phyloP scores from a whole-genome alignment of 1,140 invertebrate species.

The Musca vetustissima region DNA sequence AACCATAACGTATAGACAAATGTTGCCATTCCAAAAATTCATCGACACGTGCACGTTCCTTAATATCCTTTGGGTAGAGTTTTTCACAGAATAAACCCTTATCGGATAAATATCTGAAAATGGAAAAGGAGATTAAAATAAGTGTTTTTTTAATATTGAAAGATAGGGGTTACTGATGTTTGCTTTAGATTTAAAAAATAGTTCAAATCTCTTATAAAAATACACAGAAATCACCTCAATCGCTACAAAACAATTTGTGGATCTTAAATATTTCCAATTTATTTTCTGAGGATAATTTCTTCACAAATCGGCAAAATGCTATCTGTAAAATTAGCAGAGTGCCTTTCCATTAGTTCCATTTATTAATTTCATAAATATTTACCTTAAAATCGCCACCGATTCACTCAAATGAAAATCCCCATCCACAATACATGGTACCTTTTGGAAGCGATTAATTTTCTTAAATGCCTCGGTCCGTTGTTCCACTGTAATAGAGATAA shows the following conservation, averaged over 20 bases:
- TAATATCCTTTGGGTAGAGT: constrained; percentile 71
- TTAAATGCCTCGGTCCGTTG: constrained; percentile 71
- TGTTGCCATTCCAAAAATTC: constrained; percentile 90
- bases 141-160: no score
- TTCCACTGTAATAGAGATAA: constrained; percentile 60
- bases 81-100: constrained; percentile 59
- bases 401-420: constrained; percentile 77
- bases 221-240: no score
- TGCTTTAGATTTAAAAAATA: no score
- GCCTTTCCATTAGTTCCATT: no score
- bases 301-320: no score
- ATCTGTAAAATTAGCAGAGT: no score
- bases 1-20: constrained; percentile 66
- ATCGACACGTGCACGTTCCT: constrained; percentile 72
- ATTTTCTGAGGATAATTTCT: no score
- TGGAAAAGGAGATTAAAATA: no score
- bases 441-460: constrained; percentile 73
- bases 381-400: constrained; percentile 68
- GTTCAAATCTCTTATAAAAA: no score
- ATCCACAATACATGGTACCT: constrained; percentile 76
- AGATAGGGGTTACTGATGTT: no score
- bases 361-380: not conserved
- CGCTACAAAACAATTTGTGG: no score
- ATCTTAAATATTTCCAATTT: no score
- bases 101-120: constrained; percentile 41